Percentiles rank a stretch among this genome's conserved stretches.
Evolutionary conservation across 2,888 invertebrate species (phyloP).

Genomic region (Ormyrus pomaceus): DNA sequence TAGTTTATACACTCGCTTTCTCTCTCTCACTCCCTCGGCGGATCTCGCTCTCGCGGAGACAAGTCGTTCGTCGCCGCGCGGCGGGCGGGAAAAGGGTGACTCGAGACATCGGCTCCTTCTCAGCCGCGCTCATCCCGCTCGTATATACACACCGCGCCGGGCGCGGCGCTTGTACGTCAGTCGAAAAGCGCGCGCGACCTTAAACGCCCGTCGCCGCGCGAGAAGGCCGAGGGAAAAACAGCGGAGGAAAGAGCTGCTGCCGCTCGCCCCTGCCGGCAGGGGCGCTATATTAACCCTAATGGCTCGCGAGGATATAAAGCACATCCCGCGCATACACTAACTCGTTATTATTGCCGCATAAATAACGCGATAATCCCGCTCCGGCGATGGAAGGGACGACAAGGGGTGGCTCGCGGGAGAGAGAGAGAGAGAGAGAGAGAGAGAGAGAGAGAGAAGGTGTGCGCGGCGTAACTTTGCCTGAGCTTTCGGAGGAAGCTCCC

Average conservation of each 20-base stretch:
- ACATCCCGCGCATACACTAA: slow-evolving; percentile 75
- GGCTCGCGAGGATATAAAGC: slow-evolving; percentile 75
- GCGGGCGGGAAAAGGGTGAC: not conserved
- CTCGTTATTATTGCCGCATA: slow-evolving; percentile 76
- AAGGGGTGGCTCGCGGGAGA: slow-evolving; percentile 55
- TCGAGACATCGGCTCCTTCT: not conserved
- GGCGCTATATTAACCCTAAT: slow-evolving; percentile 74
- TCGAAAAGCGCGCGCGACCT: not conserved
- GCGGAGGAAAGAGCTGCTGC: slow-evolving; percentile 45
- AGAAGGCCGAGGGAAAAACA: slow-evolving; percentile 25
- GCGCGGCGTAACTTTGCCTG: not conserved
- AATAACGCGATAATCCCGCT: slow-evolving; percentile 75
- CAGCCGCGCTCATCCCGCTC: too few species aligned
- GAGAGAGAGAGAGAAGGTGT: not conserved
- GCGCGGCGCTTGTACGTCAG: slow-evolving; percentile 6
- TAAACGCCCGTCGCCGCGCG: not conserved
- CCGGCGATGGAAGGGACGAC: slow-evolving; percentile 62
- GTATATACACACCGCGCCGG: not conserved
- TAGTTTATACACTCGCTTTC: too few species aligned
- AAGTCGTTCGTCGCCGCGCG: not conserved
- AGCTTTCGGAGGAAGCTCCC: slow-evolving; percentile 20
- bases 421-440: not conserved
- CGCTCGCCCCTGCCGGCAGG: slow-evolving; percentile 55
- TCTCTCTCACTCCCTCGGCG: too few species aligned
- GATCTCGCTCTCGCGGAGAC: not conserved